These are phyloP conservation scores for Drosophila parvula DNA, from an alignment of 1,140 invertebrate species.

Conservation along the genomic window DNA sequence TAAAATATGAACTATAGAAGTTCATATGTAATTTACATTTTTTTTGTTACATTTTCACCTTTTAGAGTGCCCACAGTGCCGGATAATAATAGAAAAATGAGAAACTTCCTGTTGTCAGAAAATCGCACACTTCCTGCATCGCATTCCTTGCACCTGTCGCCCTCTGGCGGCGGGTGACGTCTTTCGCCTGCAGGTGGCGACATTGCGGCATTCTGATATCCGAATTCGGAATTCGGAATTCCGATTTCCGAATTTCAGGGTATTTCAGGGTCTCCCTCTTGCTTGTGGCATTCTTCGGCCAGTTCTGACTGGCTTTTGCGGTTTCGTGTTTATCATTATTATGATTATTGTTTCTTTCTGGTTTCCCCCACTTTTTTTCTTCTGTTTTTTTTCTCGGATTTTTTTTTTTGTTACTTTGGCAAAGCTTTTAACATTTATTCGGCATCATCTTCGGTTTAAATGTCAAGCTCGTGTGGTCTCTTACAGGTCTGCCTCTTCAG, in stretches of 20 bases:
- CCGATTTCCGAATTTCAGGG: conserved; percentile 5
- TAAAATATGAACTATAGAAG: neutral
- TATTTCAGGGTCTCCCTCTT: conserved; percentile 26
- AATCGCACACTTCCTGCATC: conserved; percentile 14
- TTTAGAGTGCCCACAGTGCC: too few relatives aligned
- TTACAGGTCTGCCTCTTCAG: conserved; percentile 27
- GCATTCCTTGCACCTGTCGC: conserved; percentile 17
- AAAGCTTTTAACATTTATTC: conserved; percentile 72
- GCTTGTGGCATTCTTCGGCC: conserved; percentile 24
- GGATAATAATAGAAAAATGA: neutral
- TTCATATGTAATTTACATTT: neutral
- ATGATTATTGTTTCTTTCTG: conserved; percentile 58
- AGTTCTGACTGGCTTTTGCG: conserved; percentile 57
- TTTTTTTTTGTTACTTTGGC: conserved; percentile 27
- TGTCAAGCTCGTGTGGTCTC: conserved; percentile 68
- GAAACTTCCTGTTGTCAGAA: neutral
- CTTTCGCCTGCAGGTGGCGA: conserved; percentile 8
- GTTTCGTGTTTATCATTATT: conserved; percentile 63
- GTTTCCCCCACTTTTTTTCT: conserved; percentile 19
- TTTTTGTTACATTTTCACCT: too few relatives aligned
- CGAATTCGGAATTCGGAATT: conserved; percentile 3
- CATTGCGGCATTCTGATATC: neutral
- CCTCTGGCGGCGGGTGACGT: conserved; percentile 1
- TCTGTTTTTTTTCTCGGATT: conserved; percentile 3
- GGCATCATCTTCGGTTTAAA: conserved; percentile 63